Base-by-base conservation (phyloP, 2,113 vertebrate species). In the Aegotheles bennettii region DNA sequence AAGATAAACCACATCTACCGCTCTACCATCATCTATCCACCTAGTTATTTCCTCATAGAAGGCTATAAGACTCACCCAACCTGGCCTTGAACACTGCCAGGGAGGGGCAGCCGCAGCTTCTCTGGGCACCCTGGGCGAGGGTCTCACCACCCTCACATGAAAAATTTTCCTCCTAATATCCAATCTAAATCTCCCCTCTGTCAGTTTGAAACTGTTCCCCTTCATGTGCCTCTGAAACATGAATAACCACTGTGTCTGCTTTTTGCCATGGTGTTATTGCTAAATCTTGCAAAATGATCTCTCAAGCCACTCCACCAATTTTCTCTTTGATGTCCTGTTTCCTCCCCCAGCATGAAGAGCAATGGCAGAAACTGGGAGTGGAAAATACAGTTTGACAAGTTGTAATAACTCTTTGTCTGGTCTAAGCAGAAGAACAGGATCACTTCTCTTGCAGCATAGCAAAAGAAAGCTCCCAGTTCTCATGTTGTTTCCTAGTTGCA, bases 401-500 rank as follows among this genome's bases (percentile, higher is more conserved):
- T 4, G 2, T 31, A 45, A 31, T 24, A 73, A 16, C 28, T 48
- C 25, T 53, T 90, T 18, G 3, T 28, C 42, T 8, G 3, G 5
- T 57, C 38, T 24, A 43, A 87, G 35, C 50, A 54, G 65, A 61
- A 56, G 38, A 75, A 42, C 17, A 23, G 18, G 10, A 29, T 81
- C 40, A 6, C 6, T 80, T 68, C n/a, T 84, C 57, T 43, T 73
- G 48, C 25, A 48, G 28, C 33, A 26, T 0, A 47, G 13, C 8
- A 73, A 67, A 67, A 76, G 33, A 60, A 79, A 64, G 5, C 13
- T 87, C 47, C 25, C 3, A 1, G 16, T 26, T 61, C 83, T 18
- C 0, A 0, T 38, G 13, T n/a, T 54, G 2, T 74, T 60, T 65
- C 29, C 45, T 80, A 67, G 35, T 35, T 14, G 11, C 5, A 28